Evolutionary conservation across 2,888 invertebrate genomes (phyloP).

Genomic region (Melikaiella ostensackeni): DNA sequence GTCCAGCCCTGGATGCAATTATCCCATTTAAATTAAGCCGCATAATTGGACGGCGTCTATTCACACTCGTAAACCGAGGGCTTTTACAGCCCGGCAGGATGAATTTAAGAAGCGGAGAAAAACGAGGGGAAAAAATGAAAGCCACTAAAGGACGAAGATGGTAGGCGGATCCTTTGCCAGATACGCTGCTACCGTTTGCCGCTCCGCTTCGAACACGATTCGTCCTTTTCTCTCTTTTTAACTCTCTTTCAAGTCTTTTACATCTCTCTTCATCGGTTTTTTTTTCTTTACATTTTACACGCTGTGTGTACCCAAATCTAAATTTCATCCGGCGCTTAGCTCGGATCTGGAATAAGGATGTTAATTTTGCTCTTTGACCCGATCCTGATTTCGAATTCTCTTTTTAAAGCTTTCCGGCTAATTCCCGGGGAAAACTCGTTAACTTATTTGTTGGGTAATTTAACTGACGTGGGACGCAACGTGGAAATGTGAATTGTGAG

Average conservation of each 20-base stretch:
- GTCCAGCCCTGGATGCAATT: constrained; percentile 68
- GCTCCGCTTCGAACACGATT: constrained; percentile 54
- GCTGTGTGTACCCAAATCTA: constrained; percentile 46
- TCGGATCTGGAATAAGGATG: constrained; percentile 47
- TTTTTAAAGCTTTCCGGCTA: constrained; percentile 48
- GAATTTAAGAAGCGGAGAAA: constrained; percentile 64
- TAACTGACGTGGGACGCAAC: background rate
- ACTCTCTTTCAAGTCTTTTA: constrained; percentile 34
- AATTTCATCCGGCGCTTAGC: constrained; percentile 53
- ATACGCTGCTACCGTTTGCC: constrained; percentile 69
- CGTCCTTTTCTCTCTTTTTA: constrained; percentile 49
- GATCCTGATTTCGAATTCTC: constrained; percentile 52
- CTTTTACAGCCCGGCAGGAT: constrained; percentile 68
- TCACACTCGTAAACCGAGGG: constrained; percentile 74
- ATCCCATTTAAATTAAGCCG: constrained; percentile 76
- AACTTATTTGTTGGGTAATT: background rate
- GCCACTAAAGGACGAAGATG: constrained; percentile 55
- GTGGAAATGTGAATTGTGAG: background rate
- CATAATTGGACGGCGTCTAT: constrained; percentile 76
- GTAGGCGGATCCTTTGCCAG: constrained; percentile 60
- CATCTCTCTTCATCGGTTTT: constrained; percentile 41
- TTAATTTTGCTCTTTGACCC: constrained; percentile 54
- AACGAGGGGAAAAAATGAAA: constrained; percentile 52
- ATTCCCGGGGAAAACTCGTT: constrained; percentile 23
- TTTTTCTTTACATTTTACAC: background rate